A percentile compares a stretch with the other conserved stretches of the same genome.
Conservation (phyloP, 2,797 vertebrate species). For the Lateolabrax maculatus region DNA sequence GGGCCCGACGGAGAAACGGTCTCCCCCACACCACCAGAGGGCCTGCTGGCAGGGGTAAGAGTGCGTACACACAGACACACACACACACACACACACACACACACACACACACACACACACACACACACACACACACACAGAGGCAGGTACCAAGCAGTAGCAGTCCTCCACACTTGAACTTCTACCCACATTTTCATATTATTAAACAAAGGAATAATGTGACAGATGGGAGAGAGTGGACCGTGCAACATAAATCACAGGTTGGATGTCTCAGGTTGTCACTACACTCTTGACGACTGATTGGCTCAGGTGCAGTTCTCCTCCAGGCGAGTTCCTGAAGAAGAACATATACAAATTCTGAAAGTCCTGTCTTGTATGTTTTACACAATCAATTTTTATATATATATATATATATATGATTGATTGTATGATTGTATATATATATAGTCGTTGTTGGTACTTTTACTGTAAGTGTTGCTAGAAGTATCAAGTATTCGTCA, state of each 20-base stretch:
- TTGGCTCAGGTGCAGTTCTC: slow-evolving; percentile 6
- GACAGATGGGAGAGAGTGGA: slow-evolving; percentile 34
- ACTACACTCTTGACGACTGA: slow-evolving; percentile 21
- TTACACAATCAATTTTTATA: background rate
- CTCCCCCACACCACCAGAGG: slow-evolving; percentile 90
- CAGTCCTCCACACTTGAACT: background rate
- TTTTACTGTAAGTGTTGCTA: background rate
- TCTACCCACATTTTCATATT: background rate
- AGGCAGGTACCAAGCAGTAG: background rate
- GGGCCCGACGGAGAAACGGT: slow-evolving; percentile 87
- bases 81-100: background rate
- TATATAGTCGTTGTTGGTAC: background rate
- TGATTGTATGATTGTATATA: too few relatives aligned
- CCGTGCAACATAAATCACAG: slow-evolving; percentile 22
- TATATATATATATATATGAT: too few relatives aligned
- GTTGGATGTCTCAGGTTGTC: slow-evolving; percentile 10
- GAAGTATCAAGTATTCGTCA: slow-evolving; percentile 5
- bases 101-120: background rate
- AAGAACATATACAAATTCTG: background rate
- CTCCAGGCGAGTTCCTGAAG: background rate
- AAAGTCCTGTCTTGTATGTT: background rate
- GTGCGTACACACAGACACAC: background rate
- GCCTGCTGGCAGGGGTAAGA: slow-evolving; percentile 90
- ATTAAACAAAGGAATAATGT: slow-evolving; percentile 4
- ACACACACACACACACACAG: slow-evolving; percentile 1